Conservation (phyloP, 53 echinoderm and acorn worm genomes). For the Arbacia lixula region DNA sequence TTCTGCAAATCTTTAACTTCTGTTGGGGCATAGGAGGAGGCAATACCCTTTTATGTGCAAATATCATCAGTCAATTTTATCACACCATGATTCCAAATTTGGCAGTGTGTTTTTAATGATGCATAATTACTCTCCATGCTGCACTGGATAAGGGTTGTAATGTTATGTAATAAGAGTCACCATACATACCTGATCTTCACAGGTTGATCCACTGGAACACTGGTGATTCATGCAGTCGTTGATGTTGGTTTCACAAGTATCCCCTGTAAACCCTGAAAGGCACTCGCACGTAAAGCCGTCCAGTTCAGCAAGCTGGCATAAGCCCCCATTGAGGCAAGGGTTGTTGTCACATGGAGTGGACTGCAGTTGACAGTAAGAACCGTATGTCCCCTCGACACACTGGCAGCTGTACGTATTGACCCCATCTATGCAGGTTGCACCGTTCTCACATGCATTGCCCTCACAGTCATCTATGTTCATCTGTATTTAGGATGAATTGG, state of each 20-base stretch:
- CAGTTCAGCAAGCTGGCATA: neutral
- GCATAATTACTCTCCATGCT: too few species aligned
- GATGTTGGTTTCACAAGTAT: neutral
- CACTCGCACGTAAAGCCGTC: conserved; percentile 7
- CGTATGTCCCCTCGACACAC: neutral
- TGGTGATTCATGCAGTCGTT: conserved; percentile 13
- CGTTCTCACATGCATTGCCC: neutral
- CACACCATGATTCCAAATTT: too few species aligned
- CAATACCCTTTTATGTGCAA: too few species aligned
- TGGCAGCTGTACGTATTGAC: conserved; percentile 7
- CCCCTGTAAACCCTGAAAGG: conserved; percentile 4
- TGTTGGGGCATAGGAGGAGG: too few species aligned
- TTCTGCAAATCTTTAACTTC: neutral
- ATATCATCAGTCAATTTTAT: too few species aligned
- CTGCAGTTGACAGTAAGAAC: neutral
- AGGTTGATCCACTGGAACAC: neutral
- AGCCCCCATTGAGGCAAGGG: conserved; percentile 27
- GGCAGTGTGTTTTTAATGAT: too few species aligned
- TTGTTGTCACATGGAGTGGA: conserved; percentile 2
- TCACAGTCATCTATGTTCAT: conserved; percentile 33
- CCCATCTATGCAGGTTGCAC: conserved; percentile 5
- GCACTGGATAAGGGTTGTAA: too few species aligned
- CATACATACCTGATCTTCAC: conserved; percentile 32
- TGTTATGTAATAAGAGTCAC: neutral
- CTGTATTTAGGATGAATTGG: too few species aligned